A percentile compares a stretch with the other conserved stretches of the same genome.
Evolutionary conservation across 2,888 invertebrate species (phyloP).

Genomic region (Tiliacea citrago): DNA sequence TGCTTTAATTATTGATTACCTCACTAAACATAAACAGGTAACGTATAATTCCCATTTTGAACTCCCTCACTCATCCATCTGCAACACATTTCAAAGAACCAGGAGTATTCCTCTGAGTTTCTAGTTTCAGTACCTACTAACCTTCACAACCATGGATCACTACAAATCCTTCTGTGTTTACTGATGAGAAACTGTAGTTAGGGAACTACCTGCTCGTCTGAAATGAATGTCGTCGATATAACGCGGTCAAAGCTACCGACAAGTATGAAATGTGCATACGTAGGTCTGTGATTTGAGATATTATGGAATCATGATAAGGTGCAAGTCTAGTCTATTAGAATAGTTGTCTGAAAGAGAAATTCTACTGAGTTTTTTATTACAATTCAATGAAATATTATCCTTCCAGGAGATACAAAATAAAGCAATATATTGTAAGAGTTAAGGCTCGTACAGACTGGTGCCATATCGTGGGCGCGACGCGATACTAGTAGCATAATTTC

Average conservation of each 20-base stretch:
- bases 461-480: too few species aligned
- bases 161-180: conserved; percentile 28
- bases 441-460: too few species aligned
- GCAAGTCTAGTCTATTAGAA: background rate
- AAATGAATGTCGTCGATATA: conserved; percentile 47
- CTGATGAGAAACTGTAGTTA: conserved; percentile 46
- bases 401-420: too few species aligned
- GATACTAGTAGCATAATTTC: too few species aligned
- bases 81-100: conserved; percentile 7
- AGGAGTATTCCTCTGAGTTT: background rate
- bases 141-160: conserved; percentile 30
- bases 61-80: too few species aligned
- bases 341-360: too few species aligned
- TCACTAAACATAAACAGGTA: background rate
- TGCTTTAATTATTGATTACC: background rate
- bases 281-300: too few species aligned
- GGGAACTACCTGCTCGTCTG: conserved; percentile 33
- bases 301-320: background rate
- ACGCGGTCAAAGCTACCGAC: conserved; percentile 14
- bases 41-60: background rate
- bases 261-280: too few species aligned
- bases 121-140: conserved; percentile 1
- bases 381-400: too few species aligned
- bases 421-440: too few species aligned
- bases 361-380: too few species aligned